Base-by-base conservation (phyloP, 2,797 vertebrate species). In the Emydoidea blandingii region DNA sequence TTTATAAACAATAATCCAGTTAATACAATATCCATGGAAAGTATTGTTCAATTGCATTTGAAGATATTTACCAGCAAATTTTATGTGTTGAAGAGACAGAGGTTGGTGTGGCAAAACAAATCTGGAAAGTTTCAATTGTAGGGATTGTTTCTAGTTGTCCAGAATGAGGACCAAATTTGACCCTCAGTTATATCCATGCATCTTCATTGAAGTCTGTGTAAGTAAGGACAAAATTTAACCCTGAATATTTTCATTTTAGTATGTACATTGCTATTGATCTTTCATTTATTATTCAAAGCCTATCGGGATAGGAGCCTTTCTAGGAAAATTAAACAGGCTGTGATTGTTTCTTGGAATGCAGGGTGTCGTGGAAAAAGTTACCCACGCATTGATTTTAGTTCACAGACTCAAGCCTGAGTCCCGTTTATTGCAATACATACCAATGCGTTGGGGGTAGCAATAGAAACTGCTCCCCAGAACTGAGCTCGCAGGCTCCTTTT, bases 11-110 rank as follows among this genome's bases (percentile, higher is more conserved):
- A 2, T 89, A 4, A 47, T 84, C 8, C 79, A 6, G 23, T 87
- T 72, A 83, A 23, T 29, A 12, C 59, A 68, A n/a, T 37, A 86
- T 80, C 52, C 25, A 49, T 8, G 11, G 56, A 31, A 88, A 90
- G 57, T 84, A 12, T 62, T 78, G 31, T 18, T 95, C 27, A 82
- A 50, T 90, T 93, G 34, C 65, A 23, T 87, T 92, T 94, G 78
- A 74, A 92, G 72, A 52, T 52, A n/a, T 41, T 74, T 44, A 23
- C 72, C 23, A 74, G 37, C 23, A 27, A 72, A 44, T 54, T 27
- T 86, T 86, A 53, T 49, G 1, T 29, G 90, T 91, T 54, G 72
- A 92, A 82, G 34, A 37, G 25, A 54, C 37, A 12, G 8, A 72
- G 29, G 21, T 74, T 37, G 83, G 31, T 89, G 81, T 37, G 34